Base-by-base conservation (phyloP, 2,888 invertebrate genomes). In the Melanostoma scalare region DNA sequence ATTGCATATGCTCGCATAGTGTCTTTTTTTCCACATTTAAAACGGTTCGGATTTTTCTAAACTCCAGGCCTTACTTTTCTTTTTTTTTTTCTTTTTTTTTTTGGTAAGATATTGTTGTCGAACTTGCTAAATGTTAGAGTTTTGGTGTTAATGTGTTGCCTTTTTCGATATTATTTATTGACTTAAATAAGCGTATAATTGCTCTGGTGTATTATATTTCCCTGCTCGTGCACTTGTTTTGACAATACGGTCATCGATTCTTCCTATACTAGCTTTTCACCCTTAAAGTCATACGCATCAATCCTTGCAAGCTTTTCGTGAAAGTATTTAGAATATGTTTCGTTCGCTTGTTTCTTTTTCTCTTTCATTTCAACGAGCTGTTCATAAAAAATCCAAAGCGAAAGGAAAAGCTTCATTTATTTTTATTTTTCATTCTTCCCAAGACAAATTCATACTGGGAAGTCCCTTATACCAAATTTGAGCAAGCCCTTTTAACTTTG, bases 301-400 rank as follows among this genome's bases (percentile, higher is more conserved):
- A 84, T 20, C 42, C 74, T 50, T 0, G 74, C 60, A 10, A 84
- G 6, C 65, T 84, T 84, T 35, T 81, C 76, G 38, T 81, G 72
- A 42, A 46, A 58, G 31, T 58, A 58, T 58, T 42, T 40, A 58
- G 40, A 58, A 46, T 46, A 74, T n/a, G 63, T 44, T 73, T 79
- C 79, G 4, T 44, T 42, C 6, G 20, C 6, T 5, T 40, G 9
- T 61, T 71, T 71, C 8, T 1, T 72, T 55, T 72, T 56, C 5
- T 50, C 50, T 6, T 58, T 33, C 79, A 79, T 79, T 6, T 38
- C 20, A 6, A 74, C 53, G 4, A 79, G 20, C 6, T 36, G n/a
- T 8, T 67, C 33, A n/a, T 68, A 58, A 31, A 40, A 20, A 79
- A 48, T 79, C 68, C 3, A n/a, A 42, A 40, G 10, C 40, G 40